Percentiles rank a stretch among this genome's conserved stretches.
phyloP scores from a whole-genome alignment of 2,888 invertebrate genomes.

The Clivina fossor region DNA sequence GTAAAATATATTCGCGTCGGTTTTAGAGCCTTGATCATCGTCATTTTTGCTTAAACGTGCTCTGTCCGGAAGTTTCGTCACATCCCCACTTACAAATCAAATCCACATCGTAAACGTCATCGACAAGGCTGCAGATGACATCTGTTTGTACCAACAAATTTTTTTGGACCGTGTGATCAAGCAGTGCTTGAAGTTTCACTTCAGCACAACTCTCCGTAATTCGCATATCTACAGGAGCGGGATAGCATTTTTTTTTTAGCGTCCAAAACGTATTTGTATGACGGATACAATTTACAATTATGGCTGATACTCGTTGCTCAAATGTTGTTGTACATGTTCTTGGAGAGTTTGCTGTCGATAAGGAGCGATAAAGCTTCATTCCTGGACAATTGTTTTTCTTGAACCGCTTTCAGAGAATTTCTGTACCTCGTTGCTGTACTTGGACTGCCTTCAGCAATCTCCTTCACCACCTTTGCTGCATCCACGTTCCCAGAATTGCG shows the following conservation, averaged over 20 bases:
- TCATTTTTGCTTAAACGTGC: conserved; percentile 36
- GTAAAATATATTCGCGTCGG: conserved; percentile 38
- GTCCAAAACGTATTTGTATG: conserved; percentile 35
- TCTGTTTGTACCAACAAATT: conserved; percentile 34
- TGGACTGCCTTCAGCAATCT: conserved; percentile 36
- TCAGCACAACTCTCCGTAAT: conserved; percentile 37
- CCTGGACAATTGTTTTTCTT: conserved; percentile 16
- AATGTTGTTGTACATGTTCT: conserved; percentile 17
- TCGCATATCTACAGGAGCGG: conserved; percentile 28
- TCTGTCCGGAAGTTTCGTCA: conserved; percentile 38
- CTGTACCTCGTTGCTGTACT: conserved; percentile 35
- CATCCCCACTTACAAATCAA: conserved; percentile 41
- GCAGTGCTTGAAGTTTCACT: conserved; percentile 38
- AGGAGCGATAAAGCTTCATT: conserved; percentile 34
- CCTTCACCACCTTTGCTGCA: conserved; percentile 37
- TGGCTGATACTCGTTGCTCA: conserved; percentile 1
- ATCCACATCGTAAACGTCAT: conserved; percentile 28
- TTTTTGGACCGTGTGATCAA: conserved; percentile 38
- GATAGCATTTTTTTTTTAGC: conserved; percentile 40
- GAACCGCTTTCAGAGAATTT: conserved; percentile 22
- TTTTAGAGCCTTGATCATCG: conserved; percentile 18
- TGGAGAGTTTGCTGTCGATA: conserved; percentile 30
- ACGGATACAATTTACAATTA: conserved; percentile 28
- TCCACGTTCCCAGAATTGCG: conserved; percentile 36
- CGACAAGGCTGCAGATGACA: conserved; percentile 20